Evolutionary conservation across 2,113 vertebrate species (phyloP), one percentile per base, ranked within the genome.

Genomic region (Cinclus mexicanus): DNA sequence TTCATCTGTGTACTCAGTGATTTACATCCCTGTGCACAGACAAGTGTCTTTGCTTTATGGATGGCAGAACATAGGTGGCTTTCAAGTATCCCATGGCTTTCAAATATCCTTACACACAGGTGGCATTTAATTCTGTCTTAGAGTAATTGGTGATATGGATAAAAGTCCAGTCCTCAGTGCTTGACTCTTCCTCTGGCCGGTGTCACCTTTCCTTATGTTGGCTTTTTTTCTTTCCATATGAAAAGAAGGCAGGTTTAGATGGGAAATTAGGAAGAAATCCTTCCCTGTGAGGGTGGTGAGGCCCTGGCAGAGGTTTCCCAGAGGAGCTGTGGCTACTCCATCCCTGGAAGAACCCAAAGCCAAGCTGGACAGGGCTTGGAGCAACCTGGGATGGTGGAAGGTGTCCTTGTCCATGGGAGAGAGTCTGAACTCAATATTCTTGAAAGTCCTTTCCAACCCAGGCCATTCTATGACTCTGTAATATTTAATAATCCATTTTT

Each of bases 151-250:
- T 55, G 64, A 14, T 82, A 6, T 56, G 86, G 67, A 1, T 13
- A 20, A 12, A 28, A 42, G 29, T 53, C 29, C 6, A 20, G 1
- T 86, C 3, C 5, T 8, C 46, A 10, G 2, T 47, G 28, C 31
- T 2, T 20, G 12, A 33, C 25, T 13, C 41, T 11, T 3, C 1
- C 41, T 42, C 21, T 60, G 85, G 11, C 5, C 2, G 0, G 2
- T 55, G 25, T 26, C 39, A 15, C 10, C 9, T 68, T 55, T 59
- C 20, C 52, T 76, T 50, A 1, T 2, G 25, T 14, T 80, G 61
- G 3, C 28, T 39, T 12, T 24, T 61, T 60, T 81, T 1, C 7
- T 42, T 78, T 53, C 8, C 4, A 6, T 26, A 3, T 28, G 33
- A 16, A 42, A 50, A 44, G 41, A 20, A 12, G 9, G 22, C 49